These are phyloP conservation scores for Rattus rattus DNA, from an alignment of 2,113 vertebrate species.

Conservation along the genomic window DNA sequence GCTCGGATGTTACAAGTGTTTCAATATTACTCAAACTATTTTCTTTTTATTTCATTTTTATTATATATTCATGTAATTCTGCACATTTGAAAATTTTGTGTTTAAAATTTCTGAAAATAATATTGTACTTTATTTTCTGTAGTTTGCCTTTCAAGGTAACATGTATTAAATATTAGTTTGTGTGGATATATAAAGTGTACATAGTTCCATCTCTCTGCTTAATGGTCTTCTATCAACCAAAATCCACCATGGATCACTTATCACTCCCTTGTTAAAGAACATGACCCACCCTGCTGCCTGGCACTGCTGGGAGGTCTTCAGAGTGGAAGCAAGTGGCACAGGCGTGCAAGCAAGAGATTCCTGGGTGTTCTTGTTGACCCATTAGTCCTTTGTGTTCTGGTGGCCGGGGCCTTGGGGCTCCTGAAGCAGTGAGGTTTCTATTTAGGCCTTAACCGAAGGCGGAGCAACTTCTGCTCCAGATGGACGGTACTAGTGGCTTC, in stretches of 20 bases:
- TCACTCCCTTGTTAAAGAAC: background rate
- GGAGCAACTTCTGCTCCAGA: slow-evolving; percentile 57
- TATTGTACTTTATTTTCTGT: background rate
- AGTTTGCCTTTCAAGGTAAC: background rate
- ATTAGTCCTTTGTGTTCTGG: background rate
- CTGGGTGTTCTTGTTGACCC: background rate
- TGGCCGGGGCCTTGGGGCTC: slow-evolving; percentile 42
- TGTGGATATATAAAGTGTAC: background rate
- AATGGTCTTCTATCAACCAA: background rate
- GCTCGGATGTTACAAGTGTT: background rate
- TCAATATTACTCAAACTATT: background rate
- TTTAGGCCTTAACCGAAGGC: background rate
- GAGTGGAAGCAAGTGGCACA: background rate
- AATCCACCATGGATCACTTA: too few species aligned
- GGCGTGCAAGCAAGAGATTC: background rate
- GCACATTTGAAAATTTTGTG: background rate
- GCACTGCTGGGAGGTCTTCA: background rate
- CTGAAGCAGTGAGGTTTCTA: background rate
- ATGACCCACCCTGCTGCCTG: background rate
- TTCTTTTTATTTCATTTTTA: background rate
- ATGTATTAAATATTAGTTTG: background rate
- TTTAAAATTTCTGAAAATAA: background rate
- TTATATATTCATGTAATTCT: background rate
- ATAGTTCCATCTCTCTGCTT: background rate
- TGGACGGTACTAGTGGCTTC: slow-evolving; percentile 55